phyloP scores from a whole-genome alignment of 2,113 vertebrate species.

The Platycercus adscitus region DNA sequence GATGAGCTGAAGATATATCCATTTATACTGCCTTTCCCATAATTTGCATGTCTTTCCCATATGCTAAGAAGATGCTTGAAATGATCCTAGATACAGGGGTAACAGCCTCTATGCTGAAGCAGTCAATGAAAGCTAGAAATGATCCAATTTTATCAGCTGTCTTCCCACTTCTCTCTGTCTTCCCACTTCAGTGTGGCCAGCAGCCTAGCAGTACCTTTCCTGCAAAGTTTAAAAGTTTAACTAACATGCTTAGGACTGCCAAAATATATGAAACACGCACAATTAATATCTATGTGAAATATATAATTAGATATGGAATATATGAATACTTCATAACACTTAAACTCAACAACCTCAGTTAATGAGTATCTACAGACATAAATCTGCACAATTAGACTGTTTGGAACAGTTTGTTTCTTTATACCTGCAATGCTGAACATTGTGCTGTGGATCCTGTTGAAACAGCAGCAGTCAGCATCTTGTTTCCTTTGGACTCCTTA shows the following conservation, averaged over 20 bases:
- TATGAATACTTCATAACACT: not conserved
- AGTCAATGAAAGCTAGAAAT: not conserved
- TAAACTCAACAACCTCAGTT: not conserved
- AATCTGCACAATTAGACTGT: not conserved
- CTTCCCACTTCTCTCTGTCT: not conserved
- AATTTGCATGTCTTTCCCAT: not conserved
- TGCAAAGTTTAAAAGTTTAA: not conserved
- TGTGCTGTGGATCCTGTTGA: not conserved
- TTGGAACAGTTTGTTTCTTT: not conserved
- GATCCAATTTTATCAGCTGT: not conserved
- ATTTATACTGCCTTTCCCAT: not conserved
- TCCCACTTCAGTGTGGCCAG: not conserved
- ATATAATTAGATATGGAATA: not conserved
- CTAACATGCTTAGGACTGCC: not conserved
- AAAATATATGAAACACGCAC: not conserved
- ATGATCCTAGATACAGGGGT: not conserved
- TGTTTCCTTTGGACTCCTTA: not conserved
- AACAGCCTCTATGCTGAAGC: not conserved
- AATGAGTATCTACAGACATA: not conserved
- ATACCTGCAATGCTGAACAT: not conserved
- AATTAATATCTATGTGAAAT: not conserved
- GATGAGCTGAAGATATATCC: not conserved
- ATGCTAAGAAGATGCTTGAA: not conserved
- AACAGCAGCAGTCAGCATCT: not conserved
- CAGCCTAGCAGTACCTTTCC: not conserved